Conservation (phyloP, 2,888 invertebrate species). For the Habroteleia sp. region DNA sequence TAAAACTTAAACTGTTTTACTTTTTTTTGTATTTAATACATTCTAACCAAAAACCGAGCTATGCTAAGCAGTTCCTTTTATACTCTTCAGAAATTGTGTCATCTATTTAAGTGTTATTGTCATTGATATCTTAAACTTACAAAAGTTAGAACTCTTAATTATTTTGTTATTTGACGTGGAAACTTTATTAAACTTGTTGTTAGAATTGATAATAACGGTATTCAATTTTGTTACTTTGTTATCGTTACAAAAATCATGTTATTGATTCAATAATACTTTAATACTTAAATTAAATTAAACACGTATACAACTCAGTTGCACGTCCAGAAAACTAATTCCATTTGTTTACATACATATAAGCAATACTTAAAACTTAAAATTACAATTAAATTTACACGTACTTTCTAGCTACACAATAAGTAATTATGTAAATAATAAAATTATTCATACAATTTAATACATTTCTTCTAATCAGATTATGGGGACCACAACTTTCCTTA, state of each 20-base stretch:
- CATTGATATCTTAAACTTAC: slow-evolving; percentile 36
- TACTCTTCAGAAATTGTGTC: slow-evolving; percentile 18
- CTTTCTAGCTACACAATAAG: too few relatives aligned
- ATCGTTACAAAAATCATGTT: slow-evolving; percentile 29
- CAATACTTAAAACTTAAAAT: too few relatives aligned
- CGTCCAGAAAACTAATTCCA: too few relatives aligned
- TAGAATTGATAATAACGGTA: slow-evolving; percentile 10
- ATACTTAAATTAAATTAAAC: slow-evolving; percentile 32
- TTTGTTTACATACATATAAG: too few relatives aligned
- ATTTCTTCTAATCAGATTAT: slow-evolving; percentile 24
- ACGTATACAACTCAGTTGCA: slow-evolving; percentile 5
- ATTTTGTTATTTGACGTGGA: slow-evolving; percentile 14
- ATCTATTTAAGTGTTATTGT: slow-evolving; percentile 41
- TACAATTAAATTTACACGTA: too few relatives aligned
- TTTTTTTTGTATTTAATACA: too few relatives aligned
- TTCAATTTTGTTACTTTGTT: slow-evolving; percentile 21
- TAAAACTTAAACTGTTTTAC: too few relatives aligned
- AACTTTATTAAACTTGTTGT: slow-evolving; percentile 23
- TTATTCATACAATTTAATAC: slow-evolving; percentile 5
- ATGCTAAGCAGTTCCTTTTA: slow-evolving; percentile 1
- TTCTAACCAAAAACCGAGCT: slow-evolving; percentile 9
- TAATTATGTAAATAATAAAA: slow-evolving; percentile 43
- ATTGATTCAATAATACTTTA: slow-evolving; percentile 11
- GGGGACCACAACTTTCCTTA: slow-evolving; percentile 32
- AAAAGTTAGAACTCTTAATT: slow-evolving; percentile 27